Evolutionary conservation across 2,888 invertebrate species (phyloP), one percentile per base, ranked within the genome.

Genomic region (Morinoia aosen): DNA sequence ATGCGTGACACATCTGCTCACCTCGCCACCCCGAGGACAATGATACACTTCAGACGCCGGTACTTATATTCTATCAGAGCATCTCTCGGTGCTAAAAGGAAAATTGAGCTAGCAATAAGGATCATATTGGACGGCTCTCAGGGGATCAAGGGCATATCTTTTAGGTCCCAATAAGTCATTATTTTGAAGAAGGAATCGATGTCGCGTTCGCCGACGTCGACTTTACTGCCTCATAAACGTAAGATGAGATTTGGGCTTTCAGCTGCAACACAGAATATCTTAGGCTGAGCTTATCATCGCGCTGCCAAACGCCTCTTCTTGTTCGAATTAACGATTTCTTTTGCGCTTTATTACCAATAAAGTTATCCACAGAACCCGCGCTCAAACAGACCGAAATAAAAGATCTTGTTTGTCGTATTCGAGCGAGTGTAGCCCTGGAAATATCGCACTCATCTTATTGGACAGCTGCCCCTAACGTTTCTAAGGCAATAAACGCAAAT

Each of bases 151-250:
- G 48, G 40, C 90, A 40, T 48, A 90, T 90, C 90, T 90, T 90
- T 90, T 90, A 90, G 40, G 39, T 48, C 40, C 40, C 90, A 90
- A 90, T 90, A 90, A 90, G 90, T 90, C 90, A 39, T 90, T 90
- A 90, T 90, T 90, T 90, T 90, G 40, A 90, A 64, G 64, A 64
- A 90, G 90, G 40, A 90, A 90, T 90, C 90, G 90, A 39, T 90
- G 90, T 90, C 90, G 39, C 90, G 40, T 40, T 40, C 90, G 90
- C 39, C 90, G 40, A 39, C 90, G 39, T 11, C 40, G 90, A 39
- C 39, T 90, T 90, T 90, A 90, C 90, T 90, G 90, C 90, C 40
- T 90, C 90, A 90, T 90, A 90, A 90, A 90, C 90, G 90, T 90
- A 90, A 90, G 90, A 90, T 90, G 90, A 90, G 90, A 90, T 90